Evolutionary conservation across 2,888 invertebrate genomes (phyloP).

Genomic region (Congeria kusceri): DNA sequence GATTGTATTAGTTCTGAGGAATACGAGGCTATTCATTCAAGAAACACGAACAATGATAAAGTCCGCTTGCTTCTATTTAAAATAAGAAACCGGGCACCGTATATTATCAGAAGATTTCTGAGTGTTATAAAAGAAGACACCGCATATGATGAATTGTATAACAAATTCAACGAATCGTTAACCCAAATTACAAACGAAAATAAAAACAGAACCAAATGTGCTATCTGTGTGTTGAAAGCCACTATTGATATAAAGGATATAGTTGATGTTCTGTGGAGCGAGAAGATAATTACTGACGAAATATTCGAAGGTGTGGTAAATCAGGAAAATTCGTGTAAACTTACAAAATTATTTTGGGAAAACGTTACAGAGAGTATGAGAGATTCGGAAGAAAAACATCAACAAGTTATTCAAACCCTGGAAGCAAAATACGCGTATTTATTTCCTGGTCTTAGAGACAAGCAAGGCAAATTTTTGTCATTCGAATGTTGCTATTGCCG

Average conservation of each 20-base stretch:
- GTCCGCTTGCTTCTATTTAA: constrained; percentile 1
- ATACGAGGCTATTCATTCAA: background rate
- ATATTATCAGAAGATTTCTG: constrained; percentile 5
- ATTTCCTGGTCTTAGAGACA: background rate
- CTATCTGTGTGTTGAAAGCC: constrained; percentile 17
- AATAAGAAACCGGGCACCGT: constrained; percentile 8
- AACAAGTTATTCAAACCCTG: background rate
- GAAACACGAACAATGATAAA: background rate
- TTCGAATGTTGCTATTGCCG: too few species aligned
- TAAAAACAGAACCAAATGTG: constrained; percentile 5
- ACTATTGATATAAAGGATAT: constrained; percentile 50
- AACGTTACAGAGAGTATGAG: constrained; percentile 10
- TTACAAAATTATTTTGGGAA: too few species aligned
- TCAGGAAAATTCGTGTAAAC: constrained; percentile 1
- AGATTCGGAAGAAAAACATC: constrained; percentile 12
- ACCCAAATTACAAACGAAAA: constrained; percentile 16
- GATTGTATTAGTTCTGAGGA: background rate
- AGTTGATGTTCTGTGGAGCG: constrained; percentile 24
- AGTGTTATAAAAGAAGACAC: background rate
- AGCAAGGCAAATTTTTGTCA: background rate
- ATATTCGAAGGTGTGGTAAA: constrained; percentile 24
- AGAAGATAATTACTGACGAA: constrained; percentile 22
- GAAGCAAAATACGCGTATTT: constrained; percentile 15
- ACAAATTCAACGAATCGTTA: constrained; percentile 7
- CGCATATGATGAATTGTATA: constrained; percentile 5